Evolutionary conservation across 1,140 invertebrate genomes (phyloP).

Genomic region (Drosophila repletoides): DNA sequence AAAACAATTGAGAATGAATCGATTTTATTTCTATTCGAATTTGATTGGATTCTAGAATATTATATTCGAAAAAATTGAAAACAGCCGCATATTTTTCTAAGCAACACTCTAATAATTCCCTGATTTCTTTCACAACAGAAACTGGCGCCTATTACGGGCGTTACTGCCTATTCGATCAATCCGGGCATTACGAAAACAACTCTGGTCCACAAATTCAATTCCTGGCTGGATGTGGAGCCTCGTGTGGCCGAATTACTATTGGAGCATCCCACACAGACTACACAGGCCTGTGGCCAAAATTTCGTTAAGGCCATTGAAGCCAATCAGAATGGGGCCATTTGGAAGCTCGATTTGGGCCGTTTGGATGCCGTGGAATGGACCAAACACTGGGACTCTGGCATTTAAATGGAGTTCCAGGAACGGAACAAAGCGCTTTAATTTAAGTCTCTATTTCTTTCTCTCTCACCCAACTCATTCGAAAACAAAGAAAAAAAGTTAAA

Average conservation of each 20-base stretch:
- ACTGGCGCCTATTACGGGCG: constrained; percentile 57
- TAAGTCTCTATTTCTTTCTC: constrained; percentile 1
- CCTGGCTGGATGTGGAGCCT: constrained; percentile 71
- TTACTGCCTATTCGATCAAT: constrained; percentile 66
- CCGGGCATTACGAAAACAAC: constrained; percentile 64
- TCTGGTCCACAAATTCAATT: constrained; percentile 67
- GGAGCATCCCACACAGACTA: constrained; percentile 56
- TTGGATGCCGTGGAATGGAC: constrained; percentile 58
- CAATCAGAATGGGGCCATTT: constrained; percentile 72
- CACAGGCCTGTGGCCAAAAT: constrained; percentile 54
- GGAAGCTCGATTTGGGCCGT: constrained; percentile 62
- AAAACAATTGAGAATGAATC: too few relatives aligned
- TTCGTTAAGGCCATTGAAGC: constrained; percentile 74
- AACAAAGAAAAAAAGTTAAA: too few relatives aligned
- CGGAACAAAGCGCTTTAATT: background rate
- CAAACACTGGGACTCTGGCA: constrained; percentile 67
- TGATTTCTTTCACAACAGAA: too few relatives aligned
- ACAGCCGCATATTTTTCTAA: too few relatives aligned
- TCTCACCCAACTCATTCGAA: constrained; percentile 16
- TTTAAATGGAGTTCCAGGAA: constrained; percentile 49
- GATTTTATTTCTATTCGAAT: too few relatives aligned
- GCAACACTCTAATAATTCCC: too few relatives aligned
- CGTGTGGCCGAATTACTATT: constrained; percentile 54
- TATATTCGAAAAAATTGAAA: too few relatives aligned
- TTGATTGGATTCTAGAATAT: too few relatives aligned